Conservation (phyloP, 2,797 vertebrate genomes). For the Oreochromis mossambicus region DNA sequence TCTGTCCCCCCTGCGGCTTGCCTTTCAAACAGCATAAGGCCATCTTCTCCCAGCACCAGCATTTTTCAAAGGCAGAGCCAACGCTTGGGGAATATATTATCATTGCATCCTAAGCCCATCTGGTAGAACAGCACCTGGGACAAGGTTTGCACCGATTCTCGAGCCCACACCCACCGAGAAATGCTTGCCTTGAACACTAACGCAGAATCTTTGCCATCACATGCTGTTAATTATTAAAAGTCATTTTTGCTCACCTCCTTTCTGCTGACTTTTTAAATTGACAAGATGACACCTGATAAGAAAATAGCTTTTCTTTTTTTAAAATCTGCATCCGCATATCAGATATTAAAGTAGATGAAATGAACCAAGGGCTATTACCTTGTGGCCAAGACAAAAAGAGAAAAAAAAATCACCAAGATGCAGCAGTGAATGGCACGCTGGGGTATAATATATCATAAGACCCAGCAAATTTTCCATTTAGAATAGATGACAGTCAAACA, state of each 20-base stretch:
- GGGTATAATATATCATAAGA: slow-evolving; percentile 23
- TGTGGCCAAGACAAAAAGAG: neutral
- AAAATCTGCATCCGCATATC: slow-evolving; percentile 4
- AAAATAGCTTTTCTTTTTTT: neutral
- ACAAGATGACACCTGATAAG: slow-evolving; percentile 37
- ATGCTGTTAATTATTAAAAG: slow-evolving; percentile 34
- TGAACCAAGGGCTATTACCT: slow-evolving; percentile 25
- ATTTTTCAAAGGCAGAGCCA: slow-evolving; percentile 62
- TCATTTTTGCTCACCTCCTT: slow-evolving; percentile 5
- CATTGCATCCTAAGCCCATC: slow-evolving; percentile 52
- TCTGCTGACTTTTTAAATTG: neutral
- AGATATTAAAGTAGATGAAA: slow-evolving; percentile 48
- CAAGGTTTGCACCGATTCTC: slow-evolving; percentile 25
- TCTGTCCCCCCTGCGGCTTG: slow-evolving; percentile 55
- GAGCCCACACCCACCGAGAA: slow-evolving; percentile 17
- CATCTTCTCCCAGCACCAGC: slow-evolving; percentile 53
- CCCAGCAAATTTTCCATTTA: slow-evolving; percentile 36
- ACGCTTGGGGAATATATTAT: slow-evolving; percentile 62
- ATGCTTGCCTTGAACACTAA: neutral
- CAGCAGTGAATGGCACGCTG: slow-evolving; percentile 7
- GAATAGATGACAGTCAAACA: slow-evolving; percentile 53
- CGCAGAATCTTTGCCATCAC: slow-evolving; percentile 1
- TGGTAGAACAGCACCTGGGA: slow-evolving; percentile 58
- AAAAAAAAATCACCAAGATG: neutral
- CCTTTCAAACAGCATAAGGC: slow-evolving; percentile 60